Conservation (phyloP, 1,140 invertebrate species). For the Hydropsyche tenuis region DNA sequence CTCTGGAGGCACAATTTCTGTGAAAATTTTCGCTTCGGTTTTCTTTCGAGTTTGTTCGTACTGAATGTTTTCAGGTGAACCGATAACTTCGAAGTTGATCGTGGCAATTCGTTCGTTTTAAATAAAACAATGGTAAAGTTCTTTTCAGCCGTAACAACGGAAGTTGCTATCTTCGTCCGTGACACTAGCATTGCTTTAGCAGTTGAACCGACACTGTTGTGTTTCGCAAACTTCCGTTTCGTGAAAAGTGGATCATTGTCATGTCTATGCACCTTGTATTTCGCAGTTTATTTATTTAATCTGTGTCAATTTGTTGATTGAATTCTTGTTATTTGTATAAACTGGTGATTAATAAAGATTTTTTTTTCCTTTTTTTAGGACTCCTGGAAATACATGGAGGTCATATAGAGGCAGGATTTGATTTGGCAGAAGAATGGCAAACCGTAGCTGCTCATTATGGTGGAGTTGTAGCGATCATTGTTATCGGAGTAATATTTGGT, state of each 20-base stretch:
- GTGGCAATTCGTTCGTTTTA: neutral
- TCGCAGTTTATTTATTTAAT: too few relatives aligned
- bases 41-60: neutral
- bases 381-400: slow-evolving; percentile 47
- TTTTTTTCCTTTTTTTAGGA: slow-evolving; percentile 33
- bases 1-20: too few relatives aligned
- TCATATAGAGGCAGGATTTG: slow-evolving; percentile 42
- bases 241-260: slow-evolving; percentile 1
- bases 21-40: too few relatives aligned
- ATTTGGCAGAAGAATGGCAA: slow-evolving; percentile 54
- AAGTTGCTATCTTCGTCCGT: neutral
- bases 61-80: neutral
- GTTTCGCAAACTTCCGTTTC: neutral
- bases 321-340: too few relatives aligned
- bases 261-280: too few relatives aligned
- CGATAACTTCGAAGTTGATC: too few relatives aligned
- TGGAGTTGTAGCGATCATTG: slow-evolving; percentile 56
- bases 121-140: too few relatives aligned
- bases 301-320: too few relatives aligned
- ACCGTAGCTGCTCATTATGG: slow-evolving; percentile 57
- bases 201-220: neutral
- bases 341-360: too few relatives aligned
- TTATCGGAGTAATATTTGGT: slow-evolving; percentile 57
- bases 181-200: slow-evolving; percentile 12
- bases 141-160: neutral